These are phyloP conservation scores for Cyaniris semiargus DNA, from an alignment of 2,888 invertebrate genomes.

Conservation along the genomic window DNA sequence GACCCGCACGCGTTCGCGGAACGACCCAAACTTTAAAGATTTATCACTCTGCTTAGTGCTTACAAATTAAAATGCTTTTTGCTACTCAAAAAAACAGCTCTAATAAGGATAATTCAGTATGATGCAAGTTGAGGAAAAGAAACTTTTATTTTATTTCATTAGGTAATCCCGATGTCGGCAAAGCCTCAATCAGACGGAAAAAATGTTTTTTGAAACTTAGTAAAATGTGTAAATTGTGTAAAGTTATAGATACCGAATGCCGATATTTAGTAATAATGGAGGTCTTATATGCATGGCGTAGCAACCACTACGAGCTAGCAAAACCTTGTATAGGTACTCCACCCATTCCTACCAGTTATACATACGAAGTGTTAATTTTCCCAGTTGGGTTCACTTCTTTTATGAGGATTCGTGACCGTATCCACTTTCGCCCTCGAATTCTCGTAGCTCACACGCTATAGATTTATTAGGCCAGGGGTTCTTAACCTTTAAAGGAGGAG, in stretches of 20 bases:
- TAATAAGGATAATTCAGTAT: background rate
- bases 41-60: slow-evolving; percentile 37
- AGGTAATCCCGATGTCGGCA: background rate
- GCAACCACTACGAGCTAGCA: background rate
- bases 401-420: too few relatives aligned
- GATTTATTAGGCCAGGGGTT: background rate
- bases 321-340: too few relatives aligned
- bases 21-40: slow-evolving; percentile 69
- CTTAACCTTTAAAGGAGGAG: background rate
- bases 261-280: too few relatives aligned
- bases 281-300: background rate
- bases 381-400: too few relatives aligned
- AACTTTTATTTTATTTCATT: background rate
- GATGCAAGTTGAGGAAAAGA: background rate
- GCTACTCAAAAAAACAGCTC: slow-evolving; percentile 50
- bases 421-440: too few relatives aligned
- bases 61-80: slow-evolving; percentile 54
- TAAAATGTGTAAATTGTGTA: too few relatives aligned
- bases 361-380: too few relatives aligned
- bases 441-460: background rate
- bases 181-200: too few relatives aligned
- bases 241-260: too few relatives aligned
- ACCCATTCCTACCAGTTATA: too few relatives aligned
- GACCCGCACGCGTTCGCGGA: slow-evolving; percentile 60
- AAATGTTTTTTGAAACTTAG: too few relatives aligned